phyloP scores from a whole-genome alignment of 2,113 vertebrate species.

The Globicephala melas region DNA sequence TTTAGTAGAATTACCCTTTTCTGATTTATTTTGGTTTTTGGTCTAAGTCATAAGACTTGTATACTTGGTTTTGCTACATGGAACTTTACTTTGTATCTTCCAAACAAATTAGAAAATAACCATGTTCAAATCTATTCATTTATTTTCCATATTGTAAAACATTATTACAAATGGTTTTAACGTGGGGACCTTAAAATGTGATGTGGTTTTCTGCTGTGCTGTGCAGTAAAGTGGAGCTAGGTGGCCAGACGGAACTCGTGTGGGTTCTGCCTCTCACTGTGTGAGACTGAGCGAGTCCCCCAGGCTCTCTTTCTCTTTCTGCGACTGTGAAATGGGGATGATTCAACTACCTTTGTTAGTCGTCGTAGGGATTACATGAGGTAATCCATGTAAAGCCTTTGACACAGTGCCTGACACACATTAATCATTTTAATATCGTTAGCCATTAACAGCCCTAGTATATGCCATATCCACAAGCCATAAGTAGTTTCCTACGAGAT shows the following conservation, averaged over 20 bases:
- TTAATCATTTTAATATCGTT: neutral
- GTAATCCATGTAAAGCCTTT: neutral
- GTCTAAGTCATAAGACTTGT: neutral
- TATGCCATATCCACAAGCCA: neutral
- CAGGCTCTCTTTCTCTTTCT: neutral
- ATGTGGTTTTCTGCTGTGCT: neutral
- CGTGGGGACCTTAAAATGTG: neutral
- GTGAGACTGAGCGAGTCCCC: neutral
- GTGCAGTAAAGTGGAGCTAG: neutral
- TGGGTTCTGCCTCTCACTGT: neutral
- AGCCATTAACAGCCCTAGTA: neutral
- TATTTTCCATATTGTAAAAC: neutral
- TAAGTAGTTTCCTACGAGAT: neutral
- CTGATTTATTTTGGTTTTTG: neutral
- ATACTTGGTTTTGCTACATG: neutral
- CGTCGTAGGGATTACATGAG: neutral
- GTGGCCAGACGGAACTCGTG: fast-evolving
- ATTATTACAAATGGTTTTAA: neutral
- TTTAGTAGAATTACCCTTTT: neutral
- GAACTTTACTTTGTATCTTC: neutral
- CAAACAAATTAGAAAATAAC: neutral
- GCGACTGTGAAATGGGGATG: neutral
- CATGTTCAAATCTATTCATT: neutral
- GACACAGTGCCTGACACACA: neutral
- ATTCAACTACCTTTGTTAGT: neutral